Conservation (phyloP, 2,888 invertebrate genomes). For the Synanthedon tipuliformis region DNA sequence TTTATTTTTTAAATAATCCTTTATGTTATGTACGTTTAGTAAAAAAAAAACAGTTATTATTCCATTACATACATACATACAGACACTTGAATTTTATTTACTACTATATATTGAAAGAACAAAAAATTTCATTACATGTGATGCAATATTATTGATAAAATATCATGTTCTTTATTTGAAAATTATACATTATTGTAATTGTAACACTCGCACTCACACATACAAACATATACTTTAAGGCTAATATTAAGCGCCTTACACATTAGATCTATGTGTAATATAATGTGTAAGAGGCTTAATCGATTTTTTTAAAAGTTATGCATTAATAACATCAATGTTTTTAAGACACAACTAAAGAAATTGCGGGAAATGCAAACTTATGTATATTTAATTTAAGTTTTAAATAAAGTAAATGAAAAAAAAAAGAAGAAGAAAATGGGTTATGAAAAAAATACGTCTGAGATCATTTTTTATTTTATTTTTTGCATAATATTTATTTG, state of each 20-base stretch:
- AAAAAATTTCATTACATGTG: background rate
- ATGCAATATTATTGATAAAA: slow-evolving; percentile 8
- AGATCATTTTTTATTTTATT: slow-evolving; percentile 53
- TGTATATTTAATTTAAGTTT: slow-evolving; percentile 10
- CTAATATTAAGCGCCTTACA: background rate
- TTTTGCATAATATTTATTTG: slow-evolving; percentile 34
- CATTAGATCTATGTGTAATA: background rate
- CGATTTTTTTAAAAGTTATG: no score
- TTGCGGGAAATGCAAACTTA: slow-evolving; percentile 6
- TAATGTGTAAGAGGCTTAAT: slow-evolving; percentile 2
- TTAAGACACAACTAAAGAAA: slow-evolving; percentile 1
- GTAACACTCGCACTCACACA: background rate
- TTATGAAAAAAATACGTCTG: slow-evolving; percentile 20
- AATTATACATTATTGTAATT: no score
- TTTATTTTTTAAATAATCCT: no score
- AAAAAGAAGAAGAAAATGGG: background rate
- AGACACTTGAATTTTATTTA: no score
- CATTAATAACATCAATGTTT: background rate
- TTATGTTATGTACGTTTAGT: no score
- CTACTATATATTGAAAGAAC: background rate
- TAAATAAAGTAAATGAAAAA: background rate
- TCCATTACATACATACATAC: no score
- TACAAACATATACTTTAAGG: slow-evolving; percentile 6
- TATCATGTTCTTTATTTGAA: background rate
- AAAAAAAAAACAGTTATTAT: no score